Base-by-base conservation (phyloP, 2,113 vertebrate genomes). In the Pedetes capensis region DNA sequence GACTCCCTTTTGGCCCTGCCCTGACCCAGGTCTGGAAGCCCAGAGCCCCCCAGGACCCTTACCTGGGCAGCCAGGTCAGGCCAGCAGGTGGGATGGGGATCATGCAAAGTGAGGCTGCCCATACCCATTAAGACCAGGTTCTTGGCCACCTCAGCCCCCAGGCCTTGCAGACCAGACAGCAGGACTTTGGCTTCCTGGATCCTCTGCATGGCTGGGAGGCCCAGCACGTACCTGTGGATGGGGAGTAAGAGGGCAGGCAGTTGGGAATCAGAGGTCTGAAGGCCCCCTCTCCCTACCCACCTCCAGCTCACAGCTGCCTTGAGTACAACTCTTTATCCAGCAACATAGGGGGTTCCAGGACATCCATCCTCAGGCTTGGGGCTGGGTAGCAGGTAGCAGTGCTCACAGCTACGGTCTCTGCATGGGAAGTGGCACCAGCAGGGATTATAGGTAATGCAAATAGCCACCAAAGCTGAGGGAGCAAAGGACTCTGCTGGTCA, bases 131-230 rank as follows among this genome's bases (percentile, higher is more conserved):
- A 98, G 47, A 99, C 98, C 79, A 99, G 96, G 85, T 99, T 99
- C 91, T 99, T 98, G 95, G 99, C 99, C 81, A 99, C 98, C 96
- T 99, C 99, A 57, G 99, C 99, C 34, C 99, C 99, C 2, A 99
- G 98, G 0, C 99, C 99, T 37, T 97, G 97, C 97, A 99, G 98
- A 1, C 99, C 99, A n/a, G 98, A 98, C 4, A 99, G 98, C 76
- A 99, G 98, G 78, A 99, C 98, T 17, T 87, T 91, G 10, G 98
- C 96, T 20, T 3, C 37, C 81, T 96, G 96, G 98, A 99, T 98
- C 68, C 96, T 98, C 89, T 61, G 96, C 97, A 99, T 99, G 5
- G 99, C 98, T 0, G 98, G 98, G 14, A 96, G 96, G 22, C 98
- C 99, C 96, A 99, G 97, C 55, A 99, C 99, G 63, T 99, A 99